Conservation (phyloP, 1,140 invertebrate genomes). For the Hycleus phaleratus region DNA sequence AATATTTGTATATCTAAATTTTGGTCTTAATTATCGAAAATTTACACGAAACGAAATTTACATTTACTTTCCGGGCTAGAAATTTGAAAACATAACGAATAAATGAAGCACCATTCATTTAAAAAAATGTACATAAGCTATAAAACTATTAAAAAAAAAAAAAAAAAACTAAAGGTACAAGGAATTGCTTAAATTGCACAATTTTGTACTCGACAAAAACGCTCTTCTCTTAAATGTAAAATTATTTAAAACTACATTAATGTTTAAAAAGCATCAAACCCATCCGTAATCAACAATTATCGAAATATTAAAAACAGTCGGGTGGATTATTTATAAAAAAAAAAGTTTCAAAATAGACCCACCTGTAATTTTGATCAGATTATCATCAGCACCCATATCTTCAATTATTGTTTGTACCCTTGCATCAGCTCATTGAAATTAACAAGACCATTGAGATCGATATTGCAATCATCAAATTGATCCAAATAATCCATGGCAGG, state of each 20-base stretch:
- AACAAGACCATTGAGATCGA: slow-evolving; percentile 40
- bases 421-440: slow-evolving; percentile 32
- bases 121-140: too few species aligned
- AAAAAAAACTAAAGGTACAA: slow-evolving; percentile 8
- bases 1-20: slow-evolving; percentile 3
- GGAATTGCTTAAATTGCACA: slow-evolving; percentile 6
- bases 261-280: too few species aligned
- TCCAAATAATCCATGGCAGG: slow-evolving; percentile 46
- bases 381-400: not conserved
- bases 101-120: slow-evolving; percentile 3
- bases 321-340: too few species aligned
- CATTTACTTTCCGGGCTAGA: too few species aligned
- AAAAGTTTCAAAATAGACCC: not conserved
- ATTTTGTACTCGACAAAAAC: slow-evolving; percentile 9
- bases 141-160: not conserved
- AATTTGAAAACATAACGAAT: not conserved
- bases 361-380: not conserved
- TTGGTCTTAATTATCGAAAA: not conserved
- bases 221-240: not conserved
- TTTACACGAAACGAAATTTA: not conserved
- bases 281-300: too few species aligned
- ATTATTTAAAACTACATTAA: slow-evolving; percentile 1
- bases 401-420: slow-evolving; percentile 23
- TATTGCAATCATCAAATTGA: slow-evolving; percentile 43
- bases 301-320: too few species aligned